Percentiles rank a stretch among this genome's conserved stretches.
Conservation (phyloP, 2,113 vertebrate genomes). For the Erythrolamprus reginae region DNA sequence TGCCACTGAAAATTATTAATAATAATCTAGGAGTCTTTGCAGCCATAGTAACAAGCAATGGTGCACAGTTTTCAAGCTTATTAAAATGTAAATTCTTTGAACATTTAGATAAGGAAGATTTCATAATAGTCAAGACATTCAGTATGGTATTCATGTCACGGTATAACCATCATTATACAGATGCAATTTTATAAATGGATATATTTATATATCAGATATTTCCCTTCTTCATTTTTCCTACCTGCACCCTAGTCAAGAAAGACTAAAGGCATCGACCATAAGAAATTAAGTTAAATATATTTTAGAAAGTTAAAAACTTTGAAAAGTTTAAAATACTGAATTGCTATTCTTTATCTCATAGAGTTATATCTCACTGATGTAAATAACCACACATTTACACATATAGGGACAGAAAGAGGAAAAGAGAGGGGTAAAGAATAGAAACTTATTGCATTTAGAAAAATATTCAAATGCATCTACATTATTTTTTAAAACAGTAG, state of each 20-base stretch:
- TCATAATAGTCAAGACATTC: background rate
- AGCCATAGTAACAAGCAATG: conserved; percentile 51
- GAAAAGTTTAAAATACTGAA: background rate
- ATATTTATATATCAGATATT: background rate
- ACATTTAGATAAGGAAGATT: background rate
- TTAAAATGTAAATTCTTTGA: conserved; percentile 27
- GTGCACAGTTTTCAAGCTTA: conserved; percentile 36
- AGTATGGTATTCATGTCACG: background rate
- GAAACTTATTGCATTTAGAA: background rate
- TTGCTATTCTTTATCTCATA: background rate
- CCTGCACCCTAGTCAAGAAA: background rate
- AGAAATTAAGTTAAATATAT: background rate
- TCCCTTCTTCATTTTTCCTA: background rate
- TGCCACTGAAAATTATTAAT: conserved; percentile 47
- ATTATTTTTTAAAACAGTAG: background rate
- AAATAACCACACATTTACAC: background rate
- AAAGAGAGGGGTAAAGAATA: background rate
- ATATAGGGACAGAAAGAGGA: background rate
- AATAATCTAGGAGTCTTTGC: conserved; percentile 47
- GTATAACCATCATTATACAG: background rate
- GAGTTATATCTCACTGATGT: background rate
- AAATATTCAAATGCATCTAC: background rate
- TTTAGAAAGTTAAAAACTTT: background rate
- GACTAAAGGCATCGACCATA: background rate
- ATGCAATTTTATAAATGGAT: background rate